Evolutionary conservation across 2,888 invertebrate species (phyloP).

Genomic region (Blastobasis adustella): DNA sequence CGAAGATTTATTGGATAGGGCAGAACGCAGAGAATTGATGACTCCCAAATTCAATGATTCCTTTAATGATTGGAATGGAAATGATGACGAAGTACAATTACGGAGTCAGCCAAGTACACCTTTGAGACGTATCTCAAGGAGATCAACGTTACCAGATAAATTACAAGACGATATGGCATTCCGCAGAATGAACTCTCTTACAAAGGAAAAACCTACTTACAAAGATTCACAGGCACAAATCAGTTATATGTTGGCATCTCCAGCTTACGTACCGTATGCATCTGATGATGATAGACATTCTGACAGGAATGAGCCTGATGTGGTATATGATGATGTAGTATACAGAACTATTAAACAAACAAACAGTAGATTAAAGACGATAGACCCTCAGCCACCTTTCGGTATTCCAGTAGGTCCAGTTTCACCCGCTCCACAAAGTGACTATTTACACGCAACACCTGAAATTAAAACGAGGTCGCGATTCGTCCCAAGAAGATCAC

Average conservation of each 20-base stretch:
- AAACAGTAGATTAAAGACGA: conserved; percentile 80
- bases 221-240: conserved; percentile 64
- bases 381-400: conserved; percentile 91
- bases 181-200: conserved; percentile 77
- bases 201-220: conserved; percentile 64
- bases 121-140: conserved; percentile 47
- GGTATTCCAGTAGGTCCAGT: conserved; percentile 92
- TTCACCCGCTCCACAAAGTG: conserved; percentile 84
- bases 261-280: conserved; percentile 74
- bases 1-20: conserved; percentile 86
- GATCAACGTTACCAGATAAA: conserved; percentile 77
- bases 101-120: conserved; percentile 67
- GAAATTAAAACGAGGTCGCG: conserved; percentile 75
- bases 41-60: conserved; percentile 66
- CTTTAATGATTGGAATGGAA: conserved; percentile 70
- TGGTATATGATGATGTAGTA: conserved; percentile 88
- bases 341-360: conserved; percentile 86
- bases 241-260: conserved; percentile 82
- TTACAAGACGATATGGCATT: conserved; percentile 88
- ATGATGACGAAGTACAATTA: conserved; percentile 59
- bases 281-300: conserved; percentile 68
- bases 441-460: conserved; percentile 87
- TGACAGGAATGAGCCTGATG: conserved; percentile 84
- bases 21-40: conserved; percentile 82
- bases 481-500: conserved; percentile 80